These are phyloP conservation scores for Procavia capensis DNA, from an alignment of 2,113 vertebrate species.

Conservation along the genomic window DNA sequence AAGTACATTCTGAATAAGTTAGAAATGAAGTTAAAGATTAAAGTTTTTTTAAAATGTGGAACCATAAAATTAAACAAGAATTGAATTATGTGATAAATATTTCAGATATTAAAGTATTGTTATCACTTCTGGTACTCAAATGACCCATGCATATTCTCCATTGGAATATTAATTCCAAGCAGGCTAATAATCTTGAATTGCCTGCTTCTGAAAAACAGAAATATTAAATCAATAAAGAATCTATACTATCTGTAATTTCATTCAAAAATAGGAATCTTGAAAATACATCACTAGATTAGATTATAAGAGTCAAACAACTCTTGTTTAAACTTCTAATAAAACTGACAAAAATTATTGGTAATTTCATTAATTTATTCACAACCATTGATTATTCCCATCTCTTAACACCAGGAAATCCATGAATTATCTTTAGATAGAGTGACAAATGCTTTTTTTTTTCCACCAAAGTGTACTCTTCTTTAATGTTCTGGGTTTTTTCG, in stretches of 20 bases:
- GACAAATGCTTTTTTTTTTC: constrained; percentile 45
- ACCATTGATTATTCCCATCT: not conserved
- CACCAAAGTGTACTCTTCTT: constrained; percentile 61
- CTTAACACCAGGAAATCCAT: not conserved
- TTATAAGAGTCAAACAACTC: not conserved
- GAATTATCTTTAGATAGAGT: constrained; percentile 57
- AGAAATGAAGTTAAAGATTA: not conserved
- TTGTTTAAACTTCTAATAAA: constrained; percentile 45
- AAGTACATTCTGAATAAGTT: not conserved
- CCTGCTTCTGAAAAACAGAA: constrained; percentile 68
- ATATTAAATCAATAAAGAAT: constrained; percentile 73
- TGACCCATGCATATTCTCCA: not conserved
- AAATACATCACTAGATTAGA: constrained; percentile 25
- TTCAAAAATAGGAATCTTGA: constrained; percentile 55
- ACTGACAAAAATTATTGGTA: constrained; percentile 3
- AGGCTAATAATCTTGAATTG: constrained; percentile 57
- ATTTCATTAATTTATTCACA: constrained; percentile 23
- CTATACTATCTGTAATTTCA: constrained; percentile 73
- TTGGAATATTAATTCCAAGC: not conserved
- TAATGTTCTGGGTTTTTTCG: constrained; percentile 62
- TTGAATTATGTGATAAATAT: not conserved
- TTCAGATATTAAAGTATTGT: not conserved
- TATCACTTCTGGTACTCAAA: not conserved
- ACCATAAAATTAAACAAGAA: not conserved
- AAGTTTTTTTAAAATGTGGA: not conserved